These are phyloP conservation scores for Oscheius sp. DNA, from an alignment of 2,888 invertebrate species.

Conservation along the genomic window DNA sequence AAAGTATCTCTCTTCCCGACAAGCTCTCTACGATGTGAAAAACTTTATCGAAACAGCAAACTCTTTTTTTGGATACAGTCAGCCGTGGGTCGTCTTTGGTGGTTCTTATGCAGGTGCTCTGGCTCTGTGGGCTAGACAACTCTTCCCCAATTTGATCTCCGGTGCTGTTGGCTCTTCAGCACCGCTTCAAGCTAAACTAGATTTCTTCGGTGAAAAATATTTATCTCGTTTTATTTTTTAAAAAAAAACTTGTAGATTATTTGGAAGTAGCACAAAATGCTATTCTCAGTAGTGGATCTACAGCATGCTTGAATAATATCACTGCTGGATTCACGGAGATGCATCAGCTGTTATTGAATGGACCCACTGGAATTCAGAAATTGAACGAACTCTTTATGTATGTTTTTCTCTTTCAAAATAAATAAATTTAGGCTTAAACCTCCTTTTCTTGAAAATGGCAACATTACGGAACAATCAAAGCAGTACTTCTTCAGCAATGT, in stretches of 20 bases:
- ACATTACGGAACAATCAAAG: conserved; percentile 70
- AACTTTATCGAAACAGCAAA: conserved; percentile 82
- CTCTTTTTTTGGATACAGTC: conserved; percentile 49
- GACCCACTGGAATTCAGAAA: conserved; percentile 32
- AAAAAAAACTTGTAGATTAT: conserved; percentile 35
- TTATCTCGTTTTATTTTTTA: neutral
- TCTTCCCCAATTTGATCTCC: conserved; percentile 84
- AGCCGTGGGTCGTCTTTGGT: conserved; percentile 90
- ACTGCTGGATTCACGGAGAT: conserved; percentile 38
- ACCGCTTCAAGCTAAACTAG: conserved; percentile 83
- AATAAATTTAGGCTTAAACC: conserved; percentile 5
- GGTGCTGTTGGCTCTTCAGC: conserved; percentile 89
- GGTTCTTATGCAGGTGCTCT: conserved; percentile 82
- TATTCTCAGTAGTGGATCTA: conserved; percentile 32
- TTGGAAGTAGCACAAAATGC: conserved; percentile 46
- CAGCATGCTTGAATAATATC: conserved; percentile 38
- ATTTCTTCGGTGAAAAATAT: conserved; percentile 79
- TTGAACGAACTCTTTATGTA: conserved; percentile 37
- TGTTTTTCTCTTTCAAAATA: neutral
- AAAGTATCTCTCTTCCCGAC: conserved; percentile 77
- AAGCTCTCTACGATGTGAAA: conserved; percentile 82
- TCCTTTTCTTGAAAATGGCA: neutral
- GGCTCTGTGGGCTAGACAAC: conserved; percentile 85
- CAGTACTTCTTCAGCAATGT: conserved; percentile 84
- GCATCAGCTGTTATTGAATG: conserved; percentile 33